Evolutionary conservation across 2,113 vertebrate species (phyloP), one percentile per base, ranked within the genome.

Genomic region (Himantopus leucocephalus): DNA sequence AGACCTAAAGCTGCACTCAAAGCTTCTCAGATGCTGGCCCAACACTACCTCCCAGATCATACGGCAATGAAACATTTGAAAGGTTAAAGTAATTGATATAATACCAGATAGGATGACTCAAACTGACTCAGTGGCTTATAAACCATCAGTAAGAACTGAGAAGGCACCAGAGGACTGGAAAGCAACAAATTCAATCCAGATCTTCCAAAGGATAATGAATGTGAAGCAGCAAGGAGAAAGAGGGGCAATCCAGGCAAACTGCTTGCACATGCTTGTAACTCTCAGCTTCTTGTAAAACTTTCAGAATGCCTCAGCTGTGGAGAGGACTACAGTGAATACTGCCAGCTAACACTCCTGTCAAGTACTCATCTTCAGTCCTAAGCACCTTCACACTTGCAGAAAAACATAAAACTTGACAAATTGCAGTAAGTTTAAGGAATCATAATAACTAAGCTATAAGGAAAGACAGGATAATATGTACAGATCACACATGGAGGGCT

Each of bases 401-500:
- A 86, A 67, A 75, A 73, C 24, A 56, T 18, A 15, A 48, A 72
- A 75, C 23, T 37, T 29, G 23, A 41, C 58, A 72, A 66, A 84
- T 0, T 50, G 21, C 39, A 82, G 17, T 59, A n/a, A 50, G 39
- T 39, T 83, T 35, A 67, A 58, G 34, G 37, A 80, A 62, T 67
- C 8, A 14, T 12, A 37, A 23, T 15, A 63, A 82, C 10, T 24
- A 30, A 87, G 30, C 23, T 58, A 13, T 2, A 79, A 52, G 22
- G 59, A 76, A 92, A 81, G 53, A 32, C 35, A 52, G 22, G 16
- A 18, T 53, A 53, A 67, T 11, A 58, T 2, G 20, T 17, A 68
- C 9, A 56, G 19, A 20, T 67, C 32, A 34, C 59, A 48, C 0
- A 0, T 2, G 8, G 18, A 58, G n/a, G 12, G 8, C 35, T 75